phyloP scores from a whole-genome alignment of 1,140 invertebrate species.

The Papilio xuthus region DNA sequence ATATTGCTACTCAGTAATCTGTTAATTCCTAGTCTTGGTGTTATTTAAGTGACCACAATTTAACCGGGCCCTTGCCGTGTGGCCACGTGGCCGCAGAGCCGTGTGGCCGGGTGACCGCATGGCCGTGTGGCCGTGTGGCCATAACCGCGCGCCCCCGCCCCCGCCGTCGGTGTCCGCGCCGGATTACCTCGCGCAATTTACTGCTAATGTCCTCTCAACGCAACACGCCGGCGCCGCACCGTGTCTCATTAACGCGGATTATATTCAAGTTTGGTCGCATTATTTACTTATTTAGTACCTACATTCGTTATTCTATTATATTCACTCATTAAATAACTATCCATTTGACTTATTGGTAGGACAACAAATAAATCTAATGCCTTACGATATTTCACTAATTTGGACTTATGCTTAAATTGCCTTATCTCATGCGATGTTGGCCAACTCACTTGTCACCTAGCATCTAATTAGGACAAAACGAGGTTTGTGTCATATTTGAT shows the following conservation, averaged over 20 bases:
- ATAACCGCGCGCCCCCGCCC: neutral
- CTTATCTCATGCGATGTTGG: no score
- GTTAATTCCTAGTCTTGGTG: neutral
- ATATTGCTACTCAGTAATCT: neutral
- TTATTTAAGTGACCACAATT: slow-evolving; percentile 15
- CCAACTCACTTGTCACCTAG: no score
- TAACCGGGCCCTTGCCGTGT: neutral
- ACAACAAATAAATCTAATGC: no score
- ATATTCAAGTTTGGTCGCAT: slow-evolving; percentile 16
- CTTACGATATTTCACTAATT: no score
- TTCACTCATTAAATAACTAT: no score
- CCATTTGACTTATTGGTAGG: no score
- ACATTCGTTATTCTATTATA: no score
- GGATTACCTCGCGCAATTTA: slow-evolving; percentile 23
- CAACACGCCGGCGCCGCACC: slow-evolving; percentile 17
- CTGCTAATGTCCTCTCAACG: slow-evolving; percentile 18
- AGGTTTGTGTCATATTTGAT: neutral
- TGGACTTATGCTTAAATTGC: no score
- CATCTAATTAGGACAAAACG: neutral
- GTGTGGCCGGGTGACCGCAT: slow-evolving; percentile 1
- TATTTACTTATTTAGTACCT: neutral
- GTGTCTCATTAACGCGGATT: slow-evolving; percentile 21
- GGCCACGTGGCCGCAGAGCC: neutral
- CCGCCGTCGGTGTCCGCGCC: neutral
- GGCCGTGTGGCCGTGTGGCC: slow-evolving; percentile 7